Base-by-base conservation (phyloP, 2,113 vertebrate species). In the Lasiurus borealis region DNA sequence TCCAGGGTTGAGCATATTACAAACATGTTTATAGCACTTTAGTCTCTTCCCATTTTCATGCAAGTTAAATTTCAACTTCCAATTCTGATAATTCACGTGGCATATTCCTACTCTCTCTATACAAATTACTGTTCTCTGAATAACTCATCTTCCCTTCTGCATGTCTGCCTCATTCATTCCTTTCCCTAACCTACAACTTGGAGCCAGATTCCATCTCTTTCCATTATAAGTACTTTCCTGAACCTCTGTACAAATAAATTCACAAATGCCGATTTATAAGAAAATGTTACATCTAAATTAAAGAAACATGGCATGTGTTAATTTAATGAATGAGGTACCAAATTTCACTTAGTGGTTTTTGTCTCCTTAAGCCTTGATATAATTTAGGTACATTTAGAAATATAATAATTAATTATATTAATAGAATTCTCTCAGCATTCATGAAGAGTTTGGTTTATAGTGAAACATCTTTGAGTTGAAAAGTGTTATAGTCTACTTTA, bases 351-450 rank as follows among this genome's bases (percentile, higher is more conserved):
- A 8, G 11, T 83, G 9, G 69, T 54, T 66, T 80, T 59, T 95
- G 4, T 84, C 15, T 90, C 27, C 44, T 31, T 83, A 89, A 94
- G 57, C 16, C 13, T 90, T 82, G 50, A 27, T 90, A 25, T 27
- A 83, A 50, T 5, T 68, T 90, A 92, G 44, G 8, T 54, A 6
- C 23, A 76, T 90, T 93, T 93, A 52, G 13, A 91, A 95, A 71
- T 87, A 6, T 6, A 27, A 5, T 84, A 69, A 88, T 31, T 21
- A 68, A 36, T 57, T 72, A 40, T 90, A 89, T 91, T 85, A 73
- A 57, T 89, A 64, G n/a, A 62, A 75, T 71, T 1, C 3, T 75
- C 25, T 87, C 2, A 76, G n/a, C 90, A 90, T 85, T n/a, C 40
- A 19, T 59, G 36, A 86, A 66, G 3, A 57, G 6, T 84, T 85